Conservation (phyloP, 2,113 vertebrate genomes). For the Gobius niger region DNA sequence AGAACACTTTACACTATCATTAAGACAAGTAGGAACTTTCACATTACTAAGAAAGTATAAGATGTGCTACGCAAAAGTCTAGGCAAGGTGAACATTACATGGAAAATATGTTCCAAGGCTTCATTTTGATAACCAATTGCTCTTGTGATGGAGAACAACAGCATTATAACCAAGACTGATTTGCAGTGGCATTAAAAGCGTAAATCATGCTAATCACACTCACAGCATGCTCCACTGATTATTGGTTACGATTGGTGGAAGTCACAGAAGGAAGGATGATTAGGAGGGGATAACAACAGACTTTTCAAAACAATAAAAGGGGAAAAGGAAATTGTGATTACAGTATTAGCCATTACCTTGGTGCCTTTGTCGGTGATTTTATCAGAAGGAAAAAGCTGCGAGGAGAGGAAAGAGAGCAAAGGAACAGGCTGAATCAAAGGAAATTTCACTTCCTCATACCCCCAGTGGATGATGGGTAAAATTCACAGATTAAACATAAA, state of each 20-base stretch:
- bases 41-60: too few relatives aligned
- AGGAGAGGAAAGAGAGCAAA: constrained; percentile 62
- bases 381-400: constrained; percentile 91
- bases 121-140: too few relatives aligned
- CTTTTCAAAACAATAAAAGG: background rate
- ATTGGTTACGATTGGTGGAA: constrained; percentile 7
- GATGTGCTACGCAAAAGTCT: background rate
- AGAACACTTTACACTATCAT: background rate
- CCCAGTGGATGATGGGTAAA: constrained; percentile 33
- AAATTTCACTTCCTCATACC: constrained; percentile 62
- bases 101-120: too few relatives aligned
- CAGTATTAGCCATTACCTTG: constrained; percentile 81
- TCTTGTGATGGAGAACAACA: too few relatives aligned
- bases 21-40: too few relatives aligned
- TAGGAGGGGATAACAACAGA: background rate
- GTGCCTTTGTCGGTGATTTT: constrained; percentile 92
- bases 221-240: constrained; percentile 15
- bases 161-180: too few relatives aligned
- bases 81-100: too few relatives aligned
- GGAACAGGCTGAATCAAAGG: constrained; percentile 70
- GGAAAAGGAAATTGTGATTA: constrained; percentile 37
- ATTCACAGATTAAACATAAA: constrained; percentile 42
- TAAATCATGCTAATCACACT: background rate
- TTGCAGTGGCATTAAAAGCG: too few relatives aligned
- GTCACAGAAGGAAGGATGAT: constrained; percentile 31